Conservation (phyloP, 2,797 vertebrate species). For the Sandelia bainsii region DNA sequence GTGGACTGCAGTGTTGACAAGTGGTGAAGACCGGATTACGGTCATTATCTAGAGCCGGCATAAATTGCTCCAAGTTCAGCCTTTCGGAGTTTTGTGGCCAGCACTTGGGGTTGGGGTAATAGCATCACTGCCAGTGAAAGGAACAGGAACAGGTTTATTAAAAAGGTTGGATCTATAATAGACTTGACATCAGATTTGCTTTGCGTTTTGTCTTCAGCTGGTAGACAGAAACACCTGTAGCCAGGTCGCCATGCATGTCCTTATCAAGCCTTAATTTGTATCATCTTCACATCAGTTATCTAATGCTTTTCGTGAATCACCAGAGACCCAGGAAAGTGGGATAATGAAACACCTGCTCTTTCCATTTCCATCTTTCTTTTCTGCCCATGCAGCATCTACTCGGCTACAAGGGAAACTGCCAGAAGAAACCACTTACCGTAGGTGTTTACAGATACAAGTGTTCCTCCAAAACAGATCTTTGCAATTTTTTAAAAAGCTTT, state of each 20-base stretch:
- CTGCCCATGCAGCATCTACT: not conserved
- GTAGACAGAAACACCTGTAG: conserved; percentile 7
- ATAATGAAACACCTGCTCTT: conserved; percentile 27
- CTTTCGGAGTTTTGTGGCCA: no score
- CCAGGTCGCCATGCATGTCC: not conserved
- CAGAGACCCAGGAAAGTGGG: not conserved
- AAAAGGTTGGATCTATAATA: no score
- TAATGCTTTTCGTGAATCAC: not conserved
- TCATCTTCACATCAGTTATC: conserved; percentile 36
- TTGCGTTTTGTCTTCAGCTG: not conserved
- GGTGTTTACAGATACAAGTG: conserved; percentile 5
- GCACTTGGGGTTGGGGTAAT: no score
- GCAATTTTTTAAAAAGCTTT: not conserved
- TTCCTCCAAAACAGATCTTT: not conserved
- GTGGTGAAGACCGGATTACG: no score
- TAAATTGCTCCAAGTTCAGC: no score
- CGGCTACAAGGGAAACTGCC: conserved; percentile 10
- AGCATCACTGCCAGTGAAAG: no score
- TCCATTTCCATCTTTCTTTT: not conserved
- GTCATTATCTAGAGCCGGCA: no score
- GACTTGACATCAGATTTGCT: no score
- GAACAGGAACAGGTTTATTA: no score
- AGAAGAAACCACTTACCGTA: conserved; percentile 7
- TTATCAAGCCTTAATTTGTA: conserved; percentile 10
- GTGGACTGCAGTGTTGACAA: no score